A percentile compares a stretch with the other conserved stretches of the same genome.
Conservation (phyloP, 2,113 vertebrate genomes). For the Gobiocypris rarus region DNA sequence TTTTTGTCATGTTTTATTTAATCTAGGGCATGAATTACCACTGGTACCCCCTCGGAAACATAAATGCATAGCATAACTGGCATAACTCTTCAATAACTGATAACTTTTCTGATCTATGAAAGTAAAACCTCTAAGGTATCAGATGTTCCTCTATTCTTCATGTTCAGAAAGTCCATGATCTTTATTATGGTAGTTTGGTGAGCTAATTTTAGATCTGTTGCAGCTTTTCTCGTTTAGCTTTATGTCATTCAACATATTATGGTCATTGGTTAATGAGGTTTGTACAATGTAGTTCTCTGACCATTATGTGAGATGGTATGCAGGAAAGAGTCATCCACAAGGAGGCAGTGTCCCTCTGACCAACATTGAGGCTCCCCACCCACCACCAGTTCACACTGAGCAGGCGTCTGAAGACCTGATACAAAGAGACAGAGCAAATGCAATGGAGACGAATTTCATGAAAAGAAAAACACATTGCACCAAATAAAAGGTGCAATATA, state of each 20-base stretch:
- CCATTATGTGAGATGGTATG: constrained; percentile 79
- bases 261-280: not conserved
- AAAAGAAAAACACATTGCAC: too few relatives aligned
- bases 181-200: not conserved
- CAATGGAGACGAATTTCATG: too few relatives aligned
- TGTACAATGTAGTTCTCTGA: constrained; percentile 54
- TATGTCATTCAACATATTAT: constrained; percentile 1
- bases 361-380: constrained; percentile 79
- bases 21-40: not conserved
- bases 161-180: not conserved
- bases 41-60: not conserved
- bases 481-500: too few relatives aligned
- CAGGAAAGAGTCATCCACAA: constrained; percentile 78
- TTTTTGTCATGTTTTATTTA: not conserved
- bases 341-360: constrained; percentile 80
- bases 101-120: not conserved
- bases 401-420: constrained; percentile 74
- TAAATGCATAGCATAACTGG: not conserved
- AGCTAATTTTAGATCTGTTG: not conserved
- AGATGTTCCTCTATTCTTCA: not conserved
- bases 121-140: too few relatives aligned
- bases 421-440: not conserved
- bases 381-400: constrained; percentile 81
- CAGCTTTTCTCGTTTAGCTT: not conserved
- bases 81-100: not conserved